These are phyloP conservation scores for Dinocampus coccinellae DNA, from an alignment of 2,888 invertebrate genomes.

Conservation along the genomic window DNA sequence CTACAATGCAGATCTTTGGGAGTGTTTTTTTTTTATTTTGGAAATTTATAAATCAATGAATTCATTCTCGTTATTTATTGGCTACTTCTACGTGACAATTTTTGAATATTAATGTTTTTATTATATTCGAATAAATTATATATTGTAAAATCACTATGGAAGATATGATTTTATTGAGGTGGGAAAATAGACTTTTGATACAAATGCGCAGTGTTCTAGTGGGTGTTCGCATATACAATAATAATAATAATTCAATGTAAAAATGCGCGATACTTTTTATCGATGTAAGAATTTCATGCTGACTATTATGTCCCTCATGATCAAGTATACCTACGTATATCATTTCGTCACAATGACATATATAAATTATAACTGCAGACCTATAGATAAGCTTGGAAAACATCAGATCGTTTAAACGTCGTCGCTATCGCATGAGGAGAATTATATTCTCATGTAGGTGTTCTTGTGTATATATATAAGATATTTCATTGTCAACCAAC, in stretches of 20 bases:
- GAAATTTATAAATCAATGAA: slow-evolving; percentile 5
- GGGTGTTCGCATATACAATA: neutral
- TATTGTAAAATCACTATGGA: slow-evolving; percentile 2
- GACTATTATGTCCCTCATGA: neutral
- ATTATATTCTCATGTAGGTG: neutral
- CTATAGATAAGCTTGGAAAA: slow-evolving; percentile 43
- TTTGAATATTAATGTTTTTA: neutral
- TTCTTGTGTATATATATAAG: neutral
- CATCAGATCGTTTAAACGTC: slow-evolving; percentile 33
- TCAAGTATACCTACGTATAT: slow-evolving; percentile 1
- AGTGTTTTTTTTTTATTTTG: neutral
- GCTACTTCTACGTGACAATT: slow-evolving; percentile 7
- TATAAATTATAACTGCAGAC: slow-evolving; percentile 34
- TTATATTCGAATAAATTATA: neutral
- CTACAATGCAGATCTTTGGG: slow-evolving; percentile 6
- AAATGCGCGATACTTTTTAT: neutral
- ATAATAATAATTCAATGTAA: neutral
- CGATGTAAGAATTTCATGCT: neutral
- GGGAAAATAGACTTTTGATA: neutral
- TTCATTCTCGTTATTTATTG: neutral
- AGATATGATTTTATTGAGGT: neutral
- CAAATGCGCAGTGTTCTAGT: neutral
- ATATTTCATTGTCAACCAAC: slow-evolving; percentile 1
- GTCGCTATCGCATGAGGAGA: neutral
- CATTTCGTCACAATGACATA: slow-evolving; percentile 29